phyloP scores from a whole-genome alignment of 2,113 vertebrate genomes.

The Eira barbara region DNA sequence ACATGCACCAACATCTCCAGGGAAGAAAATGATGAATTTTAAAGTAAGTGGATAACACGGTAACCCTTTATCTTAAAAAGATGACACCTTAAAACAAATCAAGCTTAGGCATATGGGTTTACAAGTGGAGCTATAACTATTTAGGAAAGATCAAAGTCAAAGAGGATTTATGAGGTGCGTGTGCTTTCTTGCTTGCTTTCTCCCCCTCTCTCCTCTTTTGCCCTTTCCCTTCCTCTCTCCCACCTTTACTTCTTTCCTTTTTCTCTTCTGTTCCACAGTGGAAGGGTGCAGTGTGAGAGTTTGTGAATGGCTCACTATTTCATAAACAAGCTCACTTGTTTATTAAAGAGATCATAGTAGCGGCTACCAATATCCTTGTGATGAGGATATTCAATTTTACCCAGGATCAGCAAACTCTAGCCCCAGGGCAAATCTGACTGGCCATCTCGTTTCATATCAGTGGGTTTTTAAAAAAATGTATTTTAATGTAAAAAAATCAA shows the following conservation, averaged over 20 bases:
- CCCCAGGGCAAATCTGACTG: neutral
- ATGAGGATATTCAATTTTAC: neutral
- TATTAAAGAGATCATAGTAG: neutral
- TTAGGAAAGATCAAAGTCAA: neutral
- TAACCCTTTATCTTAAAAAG: neutral
- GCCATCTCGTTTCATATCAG: neutral
- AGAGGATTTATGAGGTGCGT: neutral
- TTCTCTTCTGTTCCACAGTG: neutral
- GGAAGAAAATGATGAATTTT: neutral
- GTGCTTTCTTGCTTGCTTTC: neutral
- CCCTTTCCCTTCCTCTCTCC: neutral
- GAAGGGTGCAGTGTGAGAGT: neutral
- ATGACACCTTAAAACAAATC: neutral
- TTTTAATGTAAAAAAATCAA: neutral
- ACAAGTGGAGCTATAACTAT: neutral
- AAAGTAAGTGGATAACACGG: rapidly evolving
- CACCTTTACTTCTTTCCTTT: neutral
- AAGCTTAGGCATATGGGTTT: neutral
- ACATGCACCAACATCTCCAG: neutral
- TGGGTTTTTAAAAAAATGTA: neutral
- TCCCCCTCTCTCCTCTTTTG: neutral
- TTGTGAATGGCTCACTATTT: neutral
- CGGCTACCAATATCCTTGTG: neutral
- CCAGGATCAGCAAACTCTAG: neutral
- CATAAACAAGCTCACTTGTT: neutral